Conservation (phyloP, 2,113 vertebrate species). For the Poeciliopsis prolifica region DNA sequence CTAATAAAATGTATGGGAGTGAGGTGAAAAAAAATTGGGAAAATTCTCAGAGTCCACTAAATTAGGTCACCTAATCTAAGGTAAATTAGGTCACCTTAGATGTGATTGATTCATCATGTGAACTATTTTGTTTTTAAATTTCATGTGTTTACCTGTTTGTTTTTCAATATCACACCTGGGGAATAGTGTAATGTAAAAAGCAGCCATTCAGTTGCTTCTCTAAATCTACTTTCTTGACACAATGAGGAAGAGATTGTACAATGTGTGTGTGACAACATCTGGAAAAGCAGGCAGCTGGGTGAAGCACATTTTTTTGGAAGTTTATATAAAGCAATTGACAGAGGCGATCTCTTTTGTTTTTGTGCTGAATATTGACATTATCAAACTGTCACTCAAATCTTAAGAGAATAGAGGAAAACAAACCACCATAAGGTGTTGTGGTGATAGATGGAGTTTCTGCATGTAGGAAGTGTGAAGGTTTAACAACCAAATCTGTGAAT, state of each 20-base stretch:
- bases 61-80: background rate
- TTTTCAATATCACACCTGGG: constrained; percentile 12
- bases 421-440: constrained; percentile 31
- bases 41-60: background rate
- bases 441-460: constrained; percentile 20
- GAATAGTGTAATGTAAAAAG: constrained; percentile 13
- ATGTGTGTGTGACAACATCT: constrained; percentile 43
- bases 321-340: constrained; percentile 63
- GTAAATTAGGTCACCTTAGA: background rate
- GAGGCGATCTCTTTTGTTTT: constrained; percentile 61
- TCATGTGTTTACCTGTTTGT: constrained; percentile 1
- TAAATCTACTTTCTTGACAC: constrained; percentile 20
- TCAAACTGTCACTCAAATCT: constrained; percentile 66
- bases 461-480: constrained; percentile 34
- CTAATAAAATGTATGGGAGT: too few relatives aligned
- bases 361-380: constrained; percentile 67
- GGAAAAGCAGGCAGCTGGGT: constrained; percentile 32
- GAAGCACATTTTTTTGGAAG: constrained; percentile 10
- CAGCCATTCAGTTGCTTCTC: background rate
- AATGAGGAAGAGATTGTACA: constrained; percentile 28
- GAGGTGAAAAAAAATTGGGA: background rate
- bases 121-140: constrained; percentile 15
- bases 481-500: constrained; percentile 53
- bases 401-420: constrained; percentile 57
- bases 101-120: background rate